phyloP scores from a whole-genome alignment of 2,888 invertebrate species.

The Phyllotreta striolata region DNA sequence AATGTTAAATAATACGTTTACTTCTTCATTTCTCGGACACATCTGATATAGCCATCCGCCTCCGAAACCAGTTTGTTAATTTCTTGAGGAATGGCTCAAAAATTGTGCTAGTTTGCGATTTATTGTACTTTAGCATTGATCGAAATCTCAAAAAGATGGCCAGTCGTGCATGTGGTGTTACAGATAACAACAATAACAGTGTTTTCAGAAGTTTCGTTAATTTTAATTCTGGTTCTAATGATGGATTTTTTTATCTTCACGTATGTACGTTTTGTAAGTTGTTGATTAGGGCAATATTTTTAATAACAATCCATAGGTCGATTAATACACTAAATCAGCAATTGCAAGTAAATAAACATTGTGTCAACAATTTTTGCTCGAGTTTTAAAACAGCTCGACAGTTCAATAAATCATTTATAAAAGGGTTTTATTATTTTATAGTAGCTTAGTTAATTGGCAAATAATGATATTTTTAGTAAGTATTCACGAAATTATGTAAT shows the following conservation, averaged over 20 bases:
- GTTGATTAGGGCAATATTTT: not conserved
- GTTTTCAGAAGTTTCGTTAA: constrained; percentile 6
- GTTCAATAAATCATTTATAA: no score
- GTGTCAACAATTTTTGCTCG: no score
- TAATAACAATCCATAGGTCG: constrained; percentile 5
- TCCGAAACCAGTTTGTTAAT: constrained; percentile 18
- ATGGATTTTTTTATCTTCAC: constrained; percentile 44
- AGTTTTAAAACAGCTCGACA: no score
- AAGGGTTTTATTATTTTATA: no score
- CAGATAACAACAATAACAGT: constrained; percentile 3
- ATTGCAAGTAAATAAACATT: no score
- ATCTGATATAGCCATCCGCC: not conserved
- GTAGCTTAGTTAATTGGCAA: no score
- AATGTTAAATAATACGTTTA: no score
- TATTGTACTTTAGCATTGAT: constrained; percentile 9
- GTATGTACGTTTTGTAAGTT: constrained; percentile 24
- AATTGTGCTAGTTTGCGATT: not conserved
- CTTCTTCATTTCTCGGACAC: no score
- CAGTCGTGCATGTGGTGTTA: not conserved
- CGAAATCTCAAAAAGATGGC: constrained; percentile 15
- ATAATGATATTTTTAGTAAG: no score
- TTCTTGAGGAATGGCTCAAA: no score
- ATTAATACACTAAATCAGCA: no score
- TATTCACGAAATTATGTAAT: no score
- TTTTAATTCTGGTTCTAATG: constrained; percentile 39